Conservation (phyloP, 2,113 vertebrate genomes). For the Malurus cyaneus region DNA sequence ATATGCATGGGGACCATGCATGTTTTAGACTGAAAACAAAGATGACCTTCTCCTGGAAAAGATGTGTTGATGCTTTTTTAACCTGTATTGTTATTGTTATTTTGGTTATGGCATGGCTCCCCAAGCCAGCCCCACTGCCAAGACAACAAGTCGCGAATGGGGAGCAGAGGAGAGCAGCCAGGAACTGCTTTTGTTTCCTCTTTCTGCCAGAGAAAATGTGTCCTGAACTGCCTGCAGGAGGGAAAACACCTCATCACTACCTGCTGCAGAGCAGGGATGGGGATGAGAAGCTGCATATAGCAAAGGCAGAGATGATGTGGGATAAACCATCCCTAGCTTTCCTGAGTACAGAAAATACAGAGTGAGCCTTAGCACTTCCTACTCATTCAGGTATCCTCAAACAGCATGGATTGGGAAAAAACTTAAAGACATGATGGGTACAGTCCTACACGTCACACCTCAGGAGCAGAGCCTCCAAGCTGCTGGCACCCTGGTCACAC, state of each 20-base stretch:
- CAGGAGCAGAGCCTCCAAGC: neutral
- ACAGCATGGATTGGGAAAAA: neutral
- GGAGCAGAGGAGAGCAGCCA: neutral
- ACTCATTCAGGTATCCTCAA: neutral
- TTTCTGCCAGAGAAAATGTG: neutral
- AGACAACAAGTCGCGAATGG: neutral
- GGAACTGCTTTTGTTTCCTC: neutral
- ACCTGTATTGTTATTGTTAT: neutral
- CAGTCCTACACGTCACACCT: neutral
- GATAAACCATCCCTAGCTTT: neutral
- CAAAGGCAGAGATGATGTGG: neutral
- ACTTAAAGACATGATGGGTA: neutral
- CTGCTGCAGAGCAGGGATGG: neutral
- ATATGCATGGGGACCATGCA: accelerated
- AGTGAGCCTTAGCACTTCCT: neutral
- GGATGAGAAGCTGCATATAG: neutral
- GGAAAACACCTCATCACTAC: neutral
- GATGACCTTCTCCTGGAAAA: neutral
- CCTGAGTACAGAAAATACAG: neutral
- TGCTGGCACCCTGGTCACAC: neutral
- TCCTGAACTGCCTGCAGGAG: neutral
- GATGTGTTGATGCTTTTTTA: neutral
- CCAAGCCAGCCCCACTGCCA: neutral
- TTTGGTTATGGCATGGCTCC: neutral
- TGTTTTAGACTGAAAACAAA: neutral